Evolutionary conservation across 2,113 vertebrate genomes (phyloP), one percentile per base, ranked within the genome.

Genomic region (Pyxicephalus adspersus): DNA sequence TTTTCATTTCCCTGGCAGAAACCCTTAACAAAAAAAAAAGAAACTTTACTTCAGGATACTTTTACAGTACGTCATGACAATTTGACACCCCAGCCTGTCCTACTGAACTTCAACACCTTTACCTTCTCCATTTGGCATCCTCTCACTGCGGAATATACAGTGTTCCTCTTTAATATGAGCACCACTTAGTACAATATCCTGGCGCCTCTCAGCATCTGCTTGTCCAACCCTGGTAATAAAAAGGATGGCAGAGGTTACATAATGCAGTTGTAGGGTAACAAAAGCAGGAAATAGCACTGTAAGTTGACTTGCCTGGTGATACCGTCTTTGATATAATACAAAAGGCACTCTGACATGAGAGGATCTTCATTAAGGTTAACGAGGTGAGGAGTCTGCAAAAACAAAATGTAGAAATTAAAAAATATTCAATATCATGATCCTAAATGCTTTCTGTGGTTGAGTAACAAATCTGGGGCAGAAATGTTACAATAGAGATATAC

Each of bases 291-390:
- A 34, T 18, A 38, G 25, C 55, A 60, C 19, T 9, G 2, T 15
- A 16, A 29, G 38, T 45, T 45, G 38, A 15, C 80, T 89, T 90
- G 98, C 98, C 98, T 97, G 68, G 98, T 99, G 81, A 98, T 95
- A 22, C 98, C 98, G 54, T 99, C 98, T 93, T 99, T 99, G 91
- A 99, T 99, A 89, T 99, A 99, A 89, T 99, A 99, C 60, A 99
- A 94, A 81, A 99, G 93, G 90, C 98, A 99, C 86, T 99, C 98
- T 0, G 98, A 99, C 98, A 99, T 99, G 64, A 99, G 94, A 4
- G 98, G 98, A 87, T 99, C 98, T 89, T 99, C 98, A 29, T 99
- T 99, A 85, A 99, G 92, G 89, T 99, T 99, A 77, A 99, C 98
- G 76, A 99, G 93, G 87, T 99, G 98, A 84, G 98, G 98, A 31